These are phyloP conservation scores for Philopedon plagiatum DNA, from an alignment of 2,888 invertebrate genomes.

Conservation along the genomic window DNA sequence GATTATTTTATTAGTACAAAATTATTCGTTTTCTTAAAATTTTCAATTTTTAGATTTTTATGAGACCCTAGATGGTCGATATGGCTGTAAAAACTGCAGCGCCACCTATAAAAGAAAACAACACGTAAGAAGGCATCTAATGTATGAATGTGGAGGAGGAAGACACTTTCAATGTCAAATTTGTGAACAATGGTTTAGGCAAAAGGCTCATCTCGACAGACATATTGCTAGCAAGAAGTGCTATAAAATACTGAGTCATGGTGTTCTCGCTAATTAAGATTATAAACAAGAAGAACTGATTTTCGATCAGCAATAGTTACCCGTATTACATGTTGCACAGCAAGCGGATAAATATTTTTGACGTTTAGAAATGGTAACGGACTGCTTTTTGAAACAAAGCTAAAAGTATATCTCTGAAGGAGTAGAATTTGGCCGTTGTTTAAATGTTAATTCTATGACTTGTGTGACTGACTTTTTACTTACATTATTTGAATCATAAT, in stretches of 20 bases:
- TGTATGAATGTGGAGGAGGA: constrained; percentile 46
- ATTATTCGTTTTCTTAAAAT: not conserved
- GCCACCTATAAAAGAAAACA: constrained; percentile 49
- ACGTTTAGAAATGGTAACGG: too few species aligned
- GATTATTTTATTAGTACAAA: too few species aligned
- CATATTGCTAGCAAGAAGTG: constrained; percentile 35
- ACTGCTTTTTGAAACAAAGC: too few species aligned
- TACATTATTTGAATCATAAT: too few species aligned
- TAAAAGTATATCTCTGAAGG: too few species aligned
- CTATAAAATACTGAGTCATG: not conserved
- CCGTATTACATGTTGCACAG: too few species aligned
- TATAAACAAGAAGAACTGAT: not conserved
- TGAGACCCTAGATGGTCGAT: constrained; percentile 47
- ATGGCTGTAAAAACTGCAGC: constrained; percentile 48
- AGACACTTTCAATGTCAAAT: constrained; percentile 46
- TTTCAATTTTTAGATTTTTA: constrained; percentile 21
- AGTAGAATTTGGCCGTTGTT: too few species aligned
- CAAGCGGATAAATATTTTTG: too few species aligned
- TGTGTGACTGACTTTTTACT: too few species aligned
- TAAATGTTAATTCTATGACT: too few species aligned
- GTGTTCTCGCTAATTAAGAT: not conserved
- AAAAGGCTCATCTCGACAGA: constrained; percentile 42
- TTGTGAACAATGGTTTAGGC: constrained; percentile 40
- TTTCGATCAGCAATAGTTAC: too few species aligned
- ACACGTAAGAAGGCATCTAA: constrained; percentile 38